These are phyloP conservation scores for Silurus glanis DNA, from an alignment of 2,113 vertebrate species.

Conservation along the genomic window DNA sequence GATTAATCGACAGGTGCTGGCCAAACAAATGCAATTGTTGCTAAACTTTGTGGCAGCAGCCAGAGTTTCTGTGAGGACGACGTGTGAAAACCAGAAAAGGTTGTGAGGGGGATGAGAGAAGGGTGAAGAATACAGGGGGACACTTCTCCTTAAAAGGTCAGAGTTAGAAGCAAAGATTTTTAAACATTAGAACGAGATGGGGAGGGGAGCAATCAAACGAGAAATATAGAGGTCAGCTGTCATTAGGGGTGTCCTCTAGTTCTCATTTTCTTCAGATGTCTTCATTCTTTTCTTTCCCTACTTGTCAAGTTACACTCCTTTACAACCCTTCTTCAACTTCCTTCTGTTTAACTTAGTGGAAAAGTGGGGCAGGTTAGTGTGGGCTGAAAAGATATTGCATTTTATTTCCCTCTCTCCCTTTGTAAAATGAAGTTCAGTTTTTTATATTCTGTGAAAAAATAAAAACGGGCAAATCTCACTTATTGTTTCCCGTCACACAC, in stretches of 20 bases:
- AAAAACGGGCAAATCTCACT: background rate
- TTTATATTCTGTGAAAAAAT: background rate
- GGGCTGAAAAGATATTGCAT: background rate
- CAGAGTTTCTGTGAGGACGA: background rate
- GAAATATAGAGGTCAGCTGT: slow-evolving; percentile 23
- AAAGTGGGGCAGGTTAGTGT: background rate
- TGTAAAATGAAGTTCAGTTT: background rate
- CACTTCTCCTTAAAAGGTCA: slow-evolving; percentile 73
- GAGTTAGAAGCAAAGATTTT: slow-evolving; percentile 50
- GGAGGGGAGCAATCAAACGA: slow-evolving; percentile 41
- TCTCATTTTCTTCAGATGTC: slow-evolving; percentile 15
- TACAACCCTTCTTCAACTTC: background rate
- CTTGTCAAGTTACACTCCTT: slow-evolving; percentile 34
- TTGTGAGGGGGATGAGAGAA: slow-evolving; percentile 37
- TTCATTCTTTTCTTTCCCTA: slow-evolving; percentile 21
- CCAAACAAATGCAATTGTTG: slow-evolving; percentile 23
- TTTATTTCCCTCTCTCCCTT: background rate
- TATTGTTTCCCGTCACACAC: background rate
- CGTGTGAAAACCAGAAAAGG: slow-evolving; percentile 50
- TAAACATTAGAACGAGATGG: slow-evolving; percentile 38
- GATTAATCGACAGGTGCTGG: slow-evolving; percentile 22
- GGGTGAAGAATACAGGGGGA: slow-evolving; percentile 49
- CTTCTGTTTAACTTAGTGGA: slow-evolving; percentile 4
- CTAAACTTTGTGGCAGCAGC: slow-evolving; percentile 16
- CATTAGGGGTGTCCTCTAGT: slow-evolving; percentile 14